phyloP scores from a whole-genome alignment of 2,113 vertebrate genomes.

The Hassar affinis region DNA sequence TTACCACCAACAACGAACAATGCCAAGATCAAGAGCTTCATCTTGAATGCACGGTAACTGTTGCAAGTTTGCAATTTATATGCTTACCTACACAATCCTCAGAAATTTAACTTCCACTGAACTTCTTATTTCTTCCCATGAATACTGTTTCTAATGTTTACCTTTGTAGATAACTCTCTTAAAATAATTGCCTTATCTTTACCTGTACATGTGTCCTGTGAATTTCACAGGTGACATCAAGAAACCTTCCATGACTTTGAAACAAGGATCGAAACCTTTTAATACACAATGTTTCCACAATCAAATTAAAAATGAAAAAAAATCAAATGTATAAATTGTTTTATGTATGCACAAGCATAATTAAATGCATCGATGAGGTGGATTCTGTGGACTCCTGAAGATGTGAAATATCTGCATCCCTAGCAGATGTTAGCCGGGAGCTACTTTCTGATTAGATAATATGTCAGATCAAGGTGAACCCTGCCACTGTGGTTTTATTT shows the following conservation, averaged over 20 bases:
- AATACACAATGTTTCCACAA: neutral
- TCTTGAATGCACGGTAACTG: constrained; percentile 55
- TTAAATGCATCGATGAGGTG: neutral
- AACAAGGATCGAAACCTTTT: neutral
- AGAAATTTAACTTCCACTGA: neutral
- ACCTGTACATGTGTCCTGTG: constrained; percentile 15
- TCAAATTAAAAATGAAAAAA: neutral
- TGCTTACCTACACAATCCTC: constrained; percentile 24
- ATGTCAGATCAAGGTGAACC: constrained; percentile 10
- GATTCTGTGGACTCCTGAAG: neutral
- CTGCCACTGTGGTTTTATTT: constrained; percentile 27
- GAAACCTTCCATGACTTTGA: neutral
- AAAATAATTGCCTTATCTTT: constrained; percentile 61
- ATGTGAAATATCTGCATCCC: neutral
- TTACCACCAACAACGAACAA: constrained; percentile 74
- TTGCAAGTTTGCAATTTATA: constrained; percentile 45
- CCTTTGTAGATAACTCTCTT: constrained; percentile 65
- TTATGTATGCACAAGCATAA: neutral
- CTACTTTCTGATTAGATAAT: constrained; percentile 31
- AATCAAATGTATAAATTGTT: neutral
- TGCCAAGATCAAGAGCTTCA: constrained; percentile 73
- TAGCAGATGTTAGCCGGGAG: constrained; percentile 1
- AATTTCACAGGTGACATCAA: constrained; percentile 45
- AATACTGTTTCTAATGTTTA: constrained; percentile 45
- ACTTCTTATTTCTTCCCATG: neutral